Conservation (phyloP, 2,888 invertebrate species). For the Thysanoteuthis rhombus region DNA sequence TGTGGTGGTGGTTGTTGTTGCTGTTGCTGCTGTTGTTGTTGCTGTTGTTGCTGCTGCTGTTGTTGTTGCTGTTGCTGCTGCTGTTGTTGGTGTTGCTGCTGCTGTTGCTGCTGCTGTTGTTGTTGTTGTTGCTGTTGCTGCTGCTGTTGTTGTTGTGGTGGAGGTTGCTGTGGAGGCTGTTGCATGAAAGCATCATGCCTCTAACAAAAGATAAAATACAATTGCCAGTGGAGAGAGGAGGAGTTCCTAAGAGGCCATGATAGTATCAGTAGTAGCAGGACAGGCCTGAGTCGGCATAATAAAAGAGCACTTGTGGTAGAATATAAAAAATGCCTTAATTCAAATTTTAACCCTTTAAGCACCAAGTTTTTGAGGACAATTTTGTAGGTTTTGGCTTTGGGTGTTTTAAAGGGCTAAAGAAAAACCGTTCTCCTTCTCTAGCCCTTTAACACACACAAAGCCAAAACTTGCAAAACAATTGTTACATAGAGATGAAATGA, state of each 20-base stretch:
- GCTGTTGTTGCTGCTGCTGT: constrained; percentile 39
- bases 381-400: too few species aligned
- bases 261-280: too few species aligned
- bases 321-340: too few species aligned
- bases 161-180: constrained; percentile 37
- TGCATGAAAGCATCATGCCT: constrained; percentile 40
- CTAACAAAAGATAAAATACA: not conserved
- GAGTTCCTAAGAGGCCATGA: not conserved
- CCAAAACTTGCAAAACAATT: too few species aligned
- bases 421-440: too few species aligned
- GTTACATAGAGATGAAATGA: too few species aligned
- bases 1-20: not conserved
- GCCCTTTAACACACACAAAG: too few species aligned
- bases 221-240: not conserved
- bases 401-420: too few species aligned
- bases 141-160: constrained; percentile 27
- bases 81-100: constrained; percentile 34
- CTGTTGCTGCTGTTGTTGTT: constrained; percentile 36
- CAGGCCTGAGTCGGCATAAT: too few species aligned
- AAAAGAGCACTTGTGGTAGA: too few species aligned
- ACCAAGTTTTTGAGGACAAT: too few species aligned
- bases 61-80: constrained; percentile 41
- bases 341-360: too few species aligned
- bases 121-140: not conserved
- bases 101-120: not conserved